Base-by-base conservation (phyloP, 2,888 invertebrate species). In the Prenolepis imparis region DNA sequence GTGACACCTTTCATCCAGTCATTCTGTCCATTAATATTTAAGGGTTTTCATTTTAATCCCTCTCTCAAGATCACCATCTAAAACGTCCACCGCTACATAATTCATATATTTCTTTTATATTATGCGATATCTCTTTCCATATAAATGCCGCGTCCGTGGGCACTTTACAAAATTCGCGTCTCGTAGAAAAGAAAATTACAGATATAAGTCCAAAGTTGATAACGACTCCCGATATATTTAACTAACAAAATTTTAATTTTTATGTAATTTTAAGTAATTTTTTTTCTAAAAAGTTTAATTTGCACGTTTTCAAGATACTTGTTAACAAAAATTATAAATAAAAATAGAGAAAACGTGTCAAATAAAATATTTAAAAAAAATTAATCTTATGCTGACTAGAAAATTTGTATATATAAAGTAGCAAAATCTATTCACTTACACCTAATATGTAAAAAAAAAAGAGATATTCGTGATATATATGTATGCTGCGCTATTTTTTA, bases 11-110 rank as follows among this genome's bases (percentile, higher is more conserved):
- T 24, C 66, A 24, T 55, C 21, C 66, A 52, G 66, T 55, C 32
- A 21, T 24, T 12, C n/a, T 12, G 11, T 75, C 55, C 24, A 77
- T 77, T 77, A 77, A 77, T 77, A 77, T 77, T 67, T 66, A 66
- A 57, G n/a, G 39, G 11, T 36, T 77, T 41, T 77, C 52, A 66
- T 57, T 52, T 77, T 67, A 77, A 77, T 66, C 39, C 52, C 52
- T 39, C 66, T 57, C 24, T 24, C 77, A 24, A 64, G 55, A 55
- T 39, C 39, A 15, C 44, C 24, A 15, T 64, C 77, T 57, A 52
- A 72, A 72, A 72, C 5, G 39, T 39, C 21, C 44, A 12, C 61
- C 41, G 41, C 41, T 77, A 77, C 64, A 77, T 77, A 77, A 77
- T 77, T 77, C 66, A 77, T 52, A 21, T 52, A 55, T 77, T 39